phyloP scores from a whole-genome alignment of 2,888 invertebrate species.

The Parascotia fuliginaria region DNA sequence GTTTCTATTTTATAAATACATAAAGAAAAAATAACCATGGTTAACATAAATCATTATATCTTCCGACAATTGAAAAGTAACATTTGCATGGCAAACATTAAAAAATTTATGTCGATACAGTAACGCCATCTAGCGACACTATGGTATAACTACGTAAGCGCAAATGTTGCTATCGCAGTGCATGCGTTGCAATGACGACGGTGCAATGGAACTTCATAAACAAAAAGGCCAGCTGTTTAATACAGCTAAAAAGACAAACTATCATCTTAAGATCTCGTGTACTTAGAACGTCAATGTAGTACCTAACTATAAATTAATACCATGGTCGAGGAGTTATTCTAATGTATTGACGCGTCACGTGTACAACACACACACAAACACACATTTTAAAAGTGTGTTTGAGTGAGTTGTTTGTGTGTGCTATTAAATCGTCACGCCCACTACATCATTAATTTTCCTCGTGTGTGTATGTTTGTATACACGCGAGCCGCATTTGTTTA shows the following conservation, averaged over 20 bases:
- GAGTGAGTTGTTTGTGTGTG: slow-evolving; percentile 1
- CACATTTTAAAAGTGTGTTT: neutral
- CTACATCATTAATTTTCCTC: slow-evolving; percentile 1
- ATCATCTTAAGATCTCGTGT: neutral
- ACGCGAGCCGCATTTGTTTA: slow-evolving; percentile 11
- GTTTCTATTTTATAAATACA: no score
- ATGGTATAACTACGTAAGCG: neutral
- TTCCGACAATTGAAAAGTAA: no score
- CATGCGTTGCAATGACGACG: no score
- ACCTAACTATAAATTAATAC: slow-evolving; percentile 27
- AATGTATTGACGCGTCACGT: slow-evolving; percentile 29
- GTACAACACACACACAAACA: slow-evolving; percentile 7
- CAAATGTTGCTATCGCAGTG: neutral
- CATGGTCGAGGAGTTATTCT: slow-evolving; percentile 24
- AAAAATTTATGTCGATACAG: neutral
- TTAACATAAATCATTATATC: no score
- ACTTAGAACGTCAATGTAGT: slow-evolving; percentile 15
- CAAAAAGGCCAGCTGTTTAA: no score
- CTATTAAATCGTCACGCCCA: slow-evolving; percentile 17
- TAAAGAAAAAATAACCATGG: no score
- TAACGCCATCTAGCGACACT: neutral
- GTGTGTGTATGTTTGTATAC: slow-evolving; percentile 9
- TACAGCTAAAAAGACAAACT: no score
- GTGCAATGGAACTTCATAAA: no score
- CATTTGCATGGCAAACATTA: neutral